Percentiles rank a stretch among this genome's conserved stretches.
Evolutionary conservation across 2,888 invertebrate species (phyloP).

Genomic region (Drosophila stalkeri): DNA sequence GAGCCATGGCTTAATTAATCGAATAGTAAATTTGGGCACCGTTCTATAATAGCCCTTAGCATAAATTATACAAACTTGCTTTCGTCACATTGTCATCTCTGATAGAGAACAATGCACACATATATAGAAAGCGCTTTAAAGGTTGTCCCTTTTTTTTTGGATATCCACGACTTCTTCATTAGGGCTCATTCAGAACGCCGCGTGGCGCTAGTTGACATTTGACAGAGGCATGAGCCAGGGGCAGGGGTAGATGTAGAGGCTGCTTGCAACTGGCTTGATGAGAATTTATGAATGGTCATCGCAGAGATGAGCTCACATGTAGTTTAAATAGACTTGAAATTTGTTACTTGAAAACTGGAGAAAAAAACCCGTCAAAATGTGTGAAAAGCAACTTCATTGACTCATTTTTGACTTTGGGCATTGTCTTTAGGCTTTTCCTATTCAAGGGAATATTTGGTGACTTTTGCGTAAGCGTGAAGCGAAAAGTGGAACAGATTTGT

Average conservation of each 20-base stretch:
- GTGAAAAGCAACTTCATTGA: slow-evolving; percentile 63
- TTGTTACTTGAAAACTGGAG: slow-evolving; percentile 23
- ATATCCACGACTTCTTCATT: slow-evolving; percentile 65
- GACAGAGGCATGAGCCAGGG: slow-evolving; percentile 46
- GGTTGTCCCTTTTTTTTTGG: slow-evolving; percentile 33
- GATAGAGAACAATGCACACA: slow-evolving; percentile 18
- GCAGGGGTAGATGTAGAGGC: slow-evolving; percentile 9
- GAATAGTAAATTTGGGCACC: slow-evolving; percentile 21
- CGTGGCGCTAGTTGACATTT: slow-evolving; percentile 79
- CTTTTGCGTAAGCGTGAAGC: slow-evolving; percentile 64
- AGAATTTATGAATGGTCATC: slow-evolving; percentile 67
- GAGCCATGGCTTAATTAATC: slow-evolving; percentile 27
- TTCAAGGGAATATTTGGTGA: slow-evolving; percentile 18
- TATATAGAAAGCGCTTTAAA: slow-evolving; percentile 31
- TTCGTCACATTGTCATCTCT: slow-evolving; percentile 51
- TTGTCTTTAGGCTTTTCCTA: slow-evolving; percentile 21
- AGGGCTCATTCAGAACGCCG: slow-evolving; percentile 69
- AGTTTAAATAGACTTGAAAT: slow-evolving; percentile 27
- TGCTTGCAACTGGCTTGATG: slow-evolving; percentile 52
- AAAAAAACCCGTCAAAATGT: slow-evolving; percentile 59
- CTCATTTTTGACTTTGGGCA: slow-evolving; percentile 31
- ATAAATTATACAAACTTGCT: slow-evolving; percentile 24
- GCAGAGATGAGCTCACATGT: slow-evolving; percentile 44
- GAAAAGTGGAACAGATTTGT: slow-evolving; percentile 54
- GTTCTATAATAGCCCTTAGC: slow-evolving; percentile 8